phyloP scores from a whole-genome alignment of 2,113 vertebrate genomes.

The Eulacestoma nigropectus region DNA sequence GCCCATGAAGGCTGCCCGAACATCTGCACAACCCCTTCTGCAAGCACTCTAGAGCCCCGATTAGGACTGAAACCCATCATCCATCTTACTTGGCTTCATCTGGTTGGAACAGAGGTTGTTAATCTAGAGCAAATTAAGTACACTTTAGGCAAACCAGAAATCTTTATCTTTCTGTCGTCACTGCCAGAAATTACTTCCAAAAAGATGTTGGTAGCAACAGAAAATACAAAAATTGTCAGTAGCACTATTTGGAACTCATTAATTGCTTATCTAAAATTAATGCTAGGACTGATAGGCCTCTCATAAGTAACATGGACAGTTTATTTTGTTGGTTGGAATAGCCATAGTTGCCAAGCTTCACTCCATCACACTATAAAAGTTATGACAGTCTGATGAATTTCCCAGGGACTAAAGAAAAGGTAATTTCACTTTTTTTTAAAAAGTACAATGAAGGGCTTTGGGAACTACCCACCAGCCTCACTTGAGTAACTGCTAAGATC shows the following conservation, averaged over 20 bases:
- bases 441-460: not conserved
- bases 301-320: not conserved
- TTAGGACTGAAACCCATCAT: not conserved
- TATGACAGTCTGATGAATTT: not conserved
- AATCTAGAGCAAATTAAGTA: not conserved
- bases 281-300: not conserved
- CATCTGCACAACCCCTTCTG: not conserved
- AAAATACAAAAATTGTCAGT: not conserved
- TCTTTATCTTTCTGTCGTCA: not conserved
- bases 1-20: not conserved
- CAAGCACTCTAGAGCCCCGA: not conserved
- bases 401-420: not conserved
- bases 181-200: not conserved
- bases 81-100: not conserved
- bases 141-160: not conserved
- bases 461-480: not conserved
- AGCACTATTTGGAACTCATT: not conserved
- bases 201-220: not conserved
- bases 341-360: not conserved
- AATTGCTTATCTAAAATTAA: not conserved
- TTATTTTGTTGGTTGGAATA: not conserved
- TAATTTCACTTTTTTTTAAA: not conserved
- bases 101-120: not conserved
- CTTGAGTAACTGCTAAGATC: not conserved
- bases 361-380: not conserved